Conservation (phyloP, 2,888 invertebrate species). For the Aspidapion aeneum region DNA sequence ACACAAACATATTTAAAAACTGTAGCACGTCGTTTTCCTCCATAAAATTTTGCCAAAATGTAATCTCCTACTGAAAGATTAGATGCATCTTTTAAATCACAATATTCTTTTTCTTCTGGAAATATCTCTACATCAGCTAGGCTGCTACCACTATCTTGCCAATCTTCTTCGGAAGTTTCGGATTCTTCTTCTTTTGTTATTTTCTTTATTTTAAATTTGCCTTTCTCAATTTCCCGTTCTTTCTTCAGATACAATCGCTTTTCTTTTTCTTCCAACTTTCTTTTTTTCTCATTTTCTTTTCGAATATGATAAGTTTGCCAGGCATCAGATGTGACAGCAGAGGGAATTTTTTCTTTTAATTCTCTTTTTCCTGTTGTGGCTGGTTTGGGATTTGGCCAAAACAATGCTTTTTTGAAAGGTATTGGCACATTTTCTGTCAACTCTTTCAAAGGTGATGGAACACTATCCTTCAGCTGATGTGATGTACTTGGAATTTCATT, state of each 20-base stretch:
- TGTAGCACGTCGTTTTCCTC: not conserved
- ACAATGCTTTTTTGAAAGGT: constrained; percentile 4
- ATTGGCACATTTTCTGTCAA: not conserved
- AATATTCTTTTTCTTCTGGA: not conserved
- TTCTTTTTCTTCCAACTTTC: too few species aligned
- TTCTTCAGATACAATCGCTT: too few species aligned
- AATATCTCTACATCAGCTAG: not conserved
- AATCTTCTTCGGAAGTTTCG: not conserved
- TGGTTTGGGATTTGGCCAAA: constrained; percentile 1
- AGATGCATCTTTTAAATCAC: not conserved
- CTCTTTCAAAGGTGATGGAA: not conserved
- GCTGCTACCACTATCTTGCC: not conserved
- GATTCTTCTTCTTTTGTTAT: not conserved
- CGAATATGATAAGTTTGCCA: too few species aligned
- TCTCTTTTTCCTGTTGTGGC: not conserved
- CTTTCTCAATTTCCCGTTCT: not conserved
- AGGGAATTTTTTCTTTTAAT: not conserved
- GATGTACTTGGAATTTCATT: not conserved
- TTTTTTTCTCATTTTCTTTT: too few species aligned
- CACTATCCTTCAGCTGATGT: not conserved
- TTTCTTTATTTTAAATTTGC: not conserved
- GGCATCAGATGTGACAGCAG: not conserved
- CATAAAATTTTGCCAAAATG: not conserved
- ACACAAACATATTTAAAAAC: not conserved
- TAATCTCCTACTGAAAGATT: not conserved